Evolutionary conservation across 2,797 vertebrate genomes (phyloP), one percentile per base, ranked within the genome.

Genomic region (Typhlichthys eigenmanni): DNA sequence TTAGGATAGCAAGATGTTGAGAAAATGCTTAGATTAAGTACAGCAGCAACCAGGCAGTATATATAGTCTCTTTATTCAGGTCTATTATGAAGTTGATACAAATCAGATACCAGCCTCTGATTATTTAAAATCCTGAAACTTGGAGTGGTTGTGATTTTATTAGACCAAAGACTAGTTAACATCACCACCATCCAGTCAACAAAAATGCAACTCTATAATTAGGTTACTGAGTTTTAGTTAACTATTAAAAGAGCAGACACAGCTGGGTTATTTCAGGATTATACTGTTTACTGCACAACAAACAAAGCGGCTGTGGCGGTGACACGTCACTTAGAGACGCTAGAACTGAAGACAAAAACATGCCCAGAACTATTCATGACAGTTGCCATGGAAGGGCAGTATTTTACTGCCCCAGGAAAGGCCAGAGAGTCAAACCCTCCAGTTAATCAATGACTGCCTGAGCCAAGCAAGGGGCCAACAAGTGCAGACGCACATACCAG

Each of bases 391-490:
- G 86, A 68, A 64, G 63, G 55, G 59, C 16, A 55, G 69, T 64
- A 78, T 84, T 91, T 89, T 90, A 89, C 70, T 62, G 75, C 71
- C 64, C 57, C 62, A 10, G 71, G 62, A 86, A 83, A 88, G 80
- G 81, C 76, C 69, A 64, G 17, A 38, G 70, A 84, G 72, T 83
- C 74, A 78, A 72, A 60, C 74, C 71, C 71, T 54, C 66, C 76
- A 68, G 84, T 85, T 81, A 85, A 88, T 89, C 87, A 88, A 69
- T 81, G 83, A 84, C 82, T 34, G 71, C 60, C 76, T 74, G 75
- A 64, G 3, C 49, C 38, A 43, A 72, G 68, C 56, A 46, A 13
- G 67, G 10, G 55, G 60, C 69, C 3, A 53, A 80, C 76, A 74
- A 62, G 76, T 75, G 51, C 75, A 77, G 66, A 75, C 13, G 1